Percentiles rank a stretch among this genome's conserved stretches.
phyloP scores from a whole-genome alignment of 2,888 invertebrate species.

The Cataglyphis rosenhaueri region DNA sequence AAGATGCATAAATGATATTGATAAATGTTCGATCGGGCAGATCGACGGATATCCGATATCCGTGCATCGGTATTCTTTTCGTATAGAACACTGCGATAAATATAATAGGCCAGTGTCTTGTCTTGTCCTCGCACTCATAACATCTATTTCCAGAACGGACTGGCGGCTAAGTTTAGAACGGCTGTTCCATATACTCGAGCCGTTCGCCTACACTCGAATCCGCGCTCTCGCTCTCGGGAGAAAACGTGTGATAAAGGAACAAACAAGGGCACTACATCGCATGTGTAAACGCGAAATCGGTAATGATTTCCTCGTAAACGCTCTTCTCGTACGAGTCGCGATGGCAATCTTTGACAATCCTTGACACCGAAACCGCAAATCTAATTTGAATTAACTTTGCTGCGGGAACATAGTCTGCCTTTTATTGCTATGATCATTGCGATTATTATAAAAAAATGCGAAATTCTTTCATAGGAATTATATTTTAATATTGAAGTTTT shows the following conservation, averaged over 20 bases:
- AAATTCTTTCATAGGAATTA: neutral
- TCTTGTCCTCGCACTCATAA: conserved; percentile 86
- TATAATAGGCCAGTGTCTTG: conserved; percentile 81
- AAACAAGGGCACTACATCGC: conserved; percentile 65
- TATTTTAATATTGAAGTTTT: neutral
- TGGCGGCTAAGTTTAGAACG: conserved; percentile 84
- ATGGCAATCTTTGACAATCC: neutral
- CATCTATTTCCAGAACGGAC: conserved; percentile 85
- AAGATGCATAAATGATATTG: neutral
- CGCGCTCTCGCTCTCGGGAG: conserved; percentile 68
- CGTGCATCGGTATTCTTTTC: conserved; percentile 21
- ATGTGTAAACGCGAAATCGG: conserved; percentile 24
- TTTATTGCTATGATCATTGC: neutral
- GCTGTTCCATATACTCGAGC: conserved; percentile 84
- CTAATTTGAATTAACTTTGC: neutral
- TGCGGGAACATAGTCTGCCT: neutral
- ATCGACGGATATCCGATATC: neutral
- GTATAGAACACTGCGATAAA: conserved; percentile 58
- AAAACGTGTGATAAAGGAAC: conserved; percentile 78
- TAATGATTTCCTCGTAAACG: neutral
- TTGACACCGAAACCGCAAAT: neutral
- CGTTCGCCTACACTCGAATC: conserved; percentile 80
- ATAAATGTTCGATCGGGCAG: neutral
- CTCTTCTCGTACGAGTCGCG: neutral
- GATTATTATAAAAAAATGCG: neutral